A percentile compares a stretch with the other conserved stretches of the same genome.
These are phyloP conservation scores for Bubo bubo DNA, from an alignment of 2,113 vertebrate species.

Conservation along the genomic window DNA sequence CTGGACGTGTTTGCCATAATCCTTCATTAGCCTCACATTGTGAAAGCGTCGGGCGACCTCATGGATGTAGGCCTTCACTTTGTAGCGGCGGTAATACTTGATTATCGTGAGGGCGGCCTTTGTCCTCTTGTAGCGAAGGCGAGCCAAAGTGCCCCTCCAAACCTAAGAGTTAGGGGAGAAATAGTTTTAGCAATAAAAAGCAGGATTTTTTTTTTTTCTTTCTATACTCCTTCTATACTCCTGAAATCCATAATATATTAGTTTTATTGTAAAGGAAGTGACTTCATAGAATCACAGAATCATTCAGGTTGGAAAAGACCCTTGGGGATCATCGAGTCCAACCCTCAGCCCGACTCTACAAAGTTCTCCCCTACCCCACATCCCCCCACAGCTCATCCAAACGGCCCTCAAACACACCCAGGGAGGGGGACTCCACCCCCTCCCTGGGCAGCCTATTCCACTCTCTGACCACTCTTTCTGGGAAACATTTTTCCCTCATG, in stretches of 20 bases:
- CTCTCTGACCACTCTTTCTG: too few relatives aligned
- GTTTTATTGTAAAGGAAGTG: neutral
- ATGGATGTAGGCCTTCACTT: slow-evolving; percentile 88
- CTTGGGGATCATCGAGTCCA: too few relatives aligned
- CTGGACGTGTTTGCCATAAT: slow-evolving; percentile 84
- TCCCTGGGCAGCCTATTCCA: too few relatives aligned
- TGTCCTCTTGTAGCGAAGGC: slow-evolving; percentile 87
- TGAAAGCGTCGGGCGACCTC: slow-evolving; percentile 88
- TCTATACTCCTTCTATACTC: neutral
- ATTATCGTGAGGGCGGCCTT: slow-evolving; percentile 84
- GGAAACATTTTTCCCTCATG: too few relatives aligned
- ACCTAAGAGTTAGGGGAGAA: slow-evolving; percentile 69
- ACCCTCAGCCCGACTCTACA: too few relatives aligned
- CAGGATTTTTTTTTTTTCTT: neutral
- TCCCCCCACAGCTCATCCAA: too few relatives aligned
- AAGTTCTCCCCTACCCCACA: too few relatives aligned
- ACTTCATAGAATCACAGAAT: too few relatives aligned
- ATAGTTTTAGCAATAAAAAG: neutral
- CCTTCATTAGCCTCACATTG: slow-evolving; percentile 81
- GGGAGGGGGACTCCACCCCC: too few relatives aligned
- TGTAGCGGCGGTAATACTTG: slow-evolving; percentile 87
- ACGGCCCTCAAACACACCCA: too few relatives aligned
- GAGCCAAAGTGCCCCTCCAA: slow-evolving; percentile 92
- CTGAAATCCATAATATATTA: neutral
- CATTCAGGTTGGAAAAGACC: too few relatives aligned